Conservation (phyloP, 2,888 invertebrate genomes). For the Macrophya alboannulata region DNA sequence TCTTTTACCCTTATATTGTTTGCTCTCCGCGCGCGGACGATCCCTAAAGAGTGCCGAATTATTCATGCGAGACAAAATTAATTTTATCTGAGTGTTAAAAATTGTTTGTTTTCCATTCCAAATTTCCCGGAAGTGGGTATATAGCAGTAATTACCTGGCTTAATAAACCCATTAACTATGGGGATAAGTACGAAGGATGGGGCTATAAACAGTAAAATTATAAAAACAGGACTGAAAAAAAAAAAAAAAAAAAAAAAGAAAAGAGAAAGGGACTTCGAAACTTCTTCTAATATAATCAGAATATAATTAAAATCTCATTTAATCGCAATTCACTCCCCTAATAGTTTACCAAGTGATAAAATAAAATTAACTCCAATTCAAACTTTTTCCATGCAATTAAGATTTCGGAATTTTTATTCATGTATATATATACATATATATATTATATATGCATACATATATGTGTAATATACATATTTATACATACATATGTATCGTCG, state of each 20-base stretch:
- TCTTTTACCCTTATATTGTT: not conserved
- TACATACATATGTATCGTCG: not conserved
- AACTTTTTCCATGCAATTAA: not conserved
- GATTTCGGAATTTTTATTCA: not conserved
- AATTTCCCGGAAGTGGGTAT: not conserved
- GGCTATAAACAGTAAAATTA: conserved; percentile 21
- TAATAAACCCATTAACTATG: conserved; percentile 27
- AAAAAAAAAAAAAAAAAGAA: not conserved
- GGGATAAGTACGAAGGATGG: not conserved
- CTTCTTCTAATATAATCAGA: conserved; percentile 28
- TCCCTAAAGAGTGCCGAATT: conserved; percentile 30
- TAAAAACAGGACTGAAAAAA: not conserved
- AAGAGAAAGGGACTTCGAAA: not conserved
- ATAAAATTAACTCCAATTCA: not conserved
- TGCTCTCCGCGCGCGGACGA: not conserved
- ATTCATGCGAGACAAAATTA: conserved; percentile 44
- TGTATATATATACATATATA: not conserved
- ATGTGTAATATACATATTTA: too few species aligned
- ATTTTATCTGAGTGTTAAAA: conserved; percentile 6
- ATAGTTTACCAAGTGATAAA: conserved; percentile 10
- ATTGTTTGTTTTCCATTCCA: conserved; percentile 12
- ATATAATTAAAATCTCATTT: conserved; percentile 32
- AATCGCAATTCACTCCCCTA: conserved; percentile 17
- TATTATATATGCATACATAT: not conserved
- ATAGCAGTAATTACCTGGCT: not conserved